Base-by-base conservation (phyloP, 1,140 invertebrate genomes). In the Pectinophora gossypiella region DNA sequence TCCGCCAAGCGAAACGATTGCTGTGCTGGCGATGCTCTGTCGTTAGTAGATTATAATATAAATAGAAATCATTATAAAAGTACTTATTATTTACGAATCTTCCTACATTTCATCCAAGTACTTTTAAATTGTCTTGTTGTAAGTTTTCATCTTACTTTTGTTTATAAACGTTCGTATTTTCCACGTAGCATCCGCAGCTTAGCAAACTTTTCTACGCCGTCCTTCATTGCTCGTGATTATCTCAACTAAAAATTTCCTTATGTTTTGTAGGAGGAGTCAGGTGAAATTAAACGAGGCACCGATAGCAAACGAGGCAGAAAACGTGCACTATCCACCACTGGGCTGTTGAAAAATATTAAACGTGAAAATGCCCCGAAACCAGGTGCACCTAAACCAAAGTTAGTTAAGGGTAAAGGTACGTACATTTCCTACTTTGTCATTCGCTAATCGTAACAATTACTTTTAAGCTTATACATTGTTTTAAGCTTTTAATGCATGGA, bases 231-330 rank as follows among this genome's bases (percentile, higher is more conserved):
- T 27, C 12, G 6, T 56, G 4, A 19, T n/a, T n/a, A 54, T 48
- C 21, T 32, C 9, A 12, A 44, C 19, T 7, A 22, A 1, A 49
- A 23, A 36, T 54, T 47, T 1, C 22, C 16, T 35, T 40, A n/a
- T 48, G 16, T 59, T 72, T 48, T n/a, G n/a, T 38, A 78, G 74
- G 66, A 67, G 16, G 66, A 69, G 52, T 10, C 53, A 1, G 15
- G 22, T 1, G 49, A 61, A 13, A 54, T 35, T 21, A 68, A 72
- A 55, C 55, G 66, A 1, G 61, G 54, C 3, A 44, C 27, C 7
- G 66, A 68, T 1, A 72, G 71, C 20, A 71, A 68, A 45, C 70
- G 78, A 18, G 77, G 77, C 2, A 65, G 77, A 15, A 83, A 85
- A 48, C 61, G 76, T 2, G 77, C 77, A 0, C 56, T 74, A 2